phyloP scores from a whole-genome alignment of 2,113 vertebrate species.

The Salvelinus alpinus region DNA sequence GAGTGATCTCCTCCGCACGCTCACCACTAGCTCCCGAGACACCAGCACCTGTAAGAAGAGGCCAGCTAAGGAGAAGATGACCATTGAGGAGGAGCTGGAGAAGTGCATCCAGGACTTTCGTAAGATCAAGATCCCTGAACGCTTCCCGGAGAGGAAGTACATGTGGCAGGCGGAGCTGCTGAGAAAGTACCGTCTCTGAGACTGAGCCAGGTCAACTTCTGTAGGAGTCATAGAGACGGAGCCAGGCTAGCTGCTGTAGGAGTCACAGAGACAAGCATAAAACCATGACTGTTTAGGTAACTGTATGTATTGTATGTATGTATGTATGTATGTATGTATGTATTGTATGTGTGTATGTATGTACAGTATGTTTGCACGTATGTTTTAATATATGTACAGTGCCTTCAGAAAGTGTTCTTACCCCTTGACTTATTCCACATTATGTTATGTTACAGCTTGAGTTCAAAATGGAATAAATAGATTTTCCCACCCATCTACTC shows the following conservation, averaged over 20 bases:
- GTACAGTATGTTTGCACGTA: no score
- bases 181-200: slow-evolving; percentile 93
- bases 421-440: no score
- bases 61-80: slow-evolving; percentile 90
- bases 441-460: no score
- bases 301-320: neutral
- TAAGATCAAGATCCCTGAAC: slow-evolving; percentile 97
- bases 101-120: slow-evolving; percentile 98
- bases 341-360: neutral
- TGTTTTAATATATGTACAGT: no score
- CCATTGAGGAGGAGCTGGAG: slow-evolving; percentile 93
- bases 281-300: slow-evolving; percentile 4
- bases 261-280: neutral
- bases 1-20: slow-evolving; percentile 93
- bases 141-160: slow-evolving; percentile 94
- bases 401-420: no score
- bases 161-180: slow-evolving; percentile 97
- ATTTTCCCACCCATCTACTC: no score
- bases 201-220: neutral
- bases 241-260: no score
- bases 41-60: slow-evolving; percentile 91
- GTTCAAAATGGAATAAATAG: no score
- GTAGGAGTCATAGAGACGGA: no score
- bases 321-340: neutral
- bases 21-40: slow-evolving; percentile 90